Conservation (phyloP, 2,113 vertebrate genomes). For the Neopipo cinnamomea region DNA sequence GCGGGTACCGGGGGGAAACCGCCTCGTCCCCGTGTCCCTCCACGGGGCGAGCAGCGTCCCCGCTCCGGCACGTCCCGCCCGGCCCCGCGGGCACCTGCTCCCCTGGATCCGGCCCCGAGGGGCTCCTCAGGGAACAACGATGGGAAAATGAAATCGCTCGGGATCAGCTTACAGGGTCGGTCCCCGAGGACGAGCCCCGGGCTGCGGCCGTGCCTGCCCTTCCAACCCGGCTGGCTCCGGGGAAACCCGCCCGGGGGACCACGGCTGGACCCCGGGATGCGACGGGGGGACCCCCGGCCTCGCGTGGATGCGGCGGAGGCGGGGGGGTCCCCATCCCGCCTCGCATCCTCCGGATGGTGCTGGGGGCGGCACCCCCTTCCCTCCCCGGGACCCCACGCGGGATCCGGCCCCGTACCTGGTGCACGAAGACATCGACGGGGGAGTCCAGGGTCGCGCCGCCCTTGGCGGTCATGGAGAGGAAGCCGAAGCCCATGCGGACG, state of each 20-base stretch:
- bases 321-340: fast-evolving
- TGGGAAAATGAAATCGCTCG: neutral
- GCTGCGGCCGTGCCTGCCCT: neutral
- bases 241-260: neutral
- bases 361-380: neutral
- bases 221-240: neutral
- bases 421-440: slow-evolving; percentile 97
- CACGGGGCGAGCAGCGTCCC: neutral
- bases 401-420: slow-evolving; percentile 82
- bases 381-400: neutral
- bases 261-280: neutral
- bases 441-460: slow-evolving; percentile 88
- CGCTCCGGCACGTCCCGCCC: neutral
- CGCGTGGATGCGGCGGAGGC: fast-evolving
- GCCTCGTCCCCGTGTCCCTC: neutral
- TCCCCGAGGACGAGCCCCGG: neutral
- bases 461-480: slow-evolving; percentile 93
- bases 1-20: fast-evolving
- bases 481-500: slow-evolving; percentile 97
- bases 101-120: neutral
- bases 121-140: neutral
- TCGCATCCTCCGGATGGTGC: neutral
- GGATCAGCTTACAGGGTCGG: neutral
- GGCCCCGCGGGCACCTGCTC: neutral
- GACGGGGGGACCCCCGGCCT: neutral